Evolutionary conservation across 2,113 vertebrate species (phyloP), one percentile per base, ranked within the genome.

Genomic region (Nycticorax nycticorax): DNA sequence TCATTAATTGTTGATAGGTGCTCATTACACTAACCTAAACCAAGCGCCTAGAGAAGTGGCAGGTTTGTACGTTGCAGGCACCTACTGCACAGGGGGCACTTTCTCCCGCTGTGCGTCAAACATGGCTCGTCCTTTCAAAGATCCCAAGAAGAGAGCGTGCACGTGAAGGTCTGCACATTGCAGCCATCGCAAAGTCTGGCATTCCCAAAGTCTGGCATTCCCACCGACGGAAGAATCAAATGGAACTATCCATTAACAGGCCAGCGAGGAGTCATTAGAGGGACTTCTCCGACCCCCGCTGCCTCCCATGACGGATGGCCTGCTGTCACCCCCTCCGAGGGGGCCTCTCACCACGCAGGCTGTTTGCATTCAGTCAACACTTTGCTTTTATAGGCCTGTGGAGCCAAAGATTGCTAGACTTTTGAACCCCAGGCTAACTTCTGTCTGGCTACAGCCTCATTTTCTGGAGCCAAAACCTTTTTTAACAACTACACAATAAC

Each of bases 361-460:
- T 98, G 98, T 96, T 98, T 98, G 97, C 92, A 96, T 98, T 98
- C 98, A 98, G 96, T 97, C 98, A 98, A 98, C 98, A 98, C 98
- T 98, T 97, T 18, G 85, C 93, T 98, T 98, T 98, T 98, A 98
- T 98, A 98, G 97, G 84, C 95, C 97, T 92, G 84, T 92, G 97
- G 98, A 98, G 98, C 98, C 98, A 98, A 98, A 97, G 97, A 97
- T 94, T 98, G 96, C 96, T 96, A 98, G 97, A 97, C 98, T 98
- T 98, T 92, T 98, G 97, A 98, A 98, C 98, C 97, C 89, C 92
- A 94, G 94, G 97, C 96, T 97, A 97, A 96, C 97, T 98, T 97
- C 96, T 98, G 98, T 98, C 98, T 98, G 98, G 97, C 97, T 98
- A 91, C 96, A 96, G 94, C 95, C 94, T 97, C 96, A 96, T 96